These are phyloP conservation scores for Kradibia gibbosae DNA, from an alignment of 1,140 invertebrate genomes.

Conservation along the genomic window DNA sequence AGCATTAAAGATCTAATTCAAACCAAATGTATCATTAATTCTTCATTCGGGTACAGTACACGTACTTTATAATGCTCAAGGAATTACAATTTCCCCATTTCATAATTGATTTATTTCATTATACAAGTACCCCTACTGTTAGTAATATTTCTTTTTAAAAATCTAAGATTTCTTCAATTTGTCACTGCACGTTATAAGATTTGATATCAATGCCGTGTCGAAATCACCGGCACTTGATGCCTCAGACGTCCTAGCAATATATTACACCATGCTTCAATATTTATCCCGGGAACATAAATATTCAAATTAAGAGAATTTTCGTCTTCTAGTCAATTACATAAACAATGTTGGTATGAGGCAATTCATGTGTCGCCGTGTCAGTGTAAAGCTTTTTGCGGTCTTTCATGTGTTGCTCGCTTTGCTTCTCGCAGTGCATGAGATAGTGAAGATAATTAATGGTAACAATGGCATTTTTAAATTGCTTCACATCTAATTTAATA, in stretches of 20 bases:
- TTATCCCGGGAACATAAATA: not conserved
- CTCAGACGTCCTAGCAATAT: not conserved
- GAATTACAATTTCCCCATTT: not conserved
- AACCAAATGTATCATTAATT: not conserved
- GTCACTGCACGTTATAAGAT: slow-evolving; percentile 10
- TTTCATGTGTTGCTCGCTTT: not conserved
- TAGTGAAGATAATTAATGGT: slow-evolving; percentile 24
- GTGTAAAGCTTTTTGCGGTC: not conserved
- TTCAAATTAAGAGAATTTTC: slow-evolving; percentile 36
- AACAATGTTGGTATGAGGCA: not conserved
- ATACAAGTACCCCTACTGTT: not conserved
- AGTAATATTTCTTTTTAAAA: not conserved
- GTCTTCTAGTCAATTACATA: slow-evolving; percentile 24
- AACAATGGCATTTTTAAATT: slow-evolving; percentile 7
- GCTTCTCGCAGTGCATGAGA: not conserved
- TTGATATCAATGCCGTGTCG: not conserved
- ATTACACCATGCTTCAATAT: not conserved
- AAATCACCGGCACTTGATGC: not conserved
- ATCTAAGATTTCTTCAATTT: not conserved
- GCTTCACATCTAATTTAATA: not conserved
- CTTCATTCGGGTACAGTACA: not conserved
- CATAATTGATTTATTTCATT: not conserved
- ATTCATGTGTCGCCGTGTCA: slow-evolving; percentile 15
- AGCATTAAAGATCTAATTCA: not conserved
- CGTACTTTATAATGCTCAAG: not conserved